These are phyloP conservation scores for Diphyllodes magnificus DNA, from an alignment of 2,113 vertebrate genomes.

Conservation along the genomic window DNA sequence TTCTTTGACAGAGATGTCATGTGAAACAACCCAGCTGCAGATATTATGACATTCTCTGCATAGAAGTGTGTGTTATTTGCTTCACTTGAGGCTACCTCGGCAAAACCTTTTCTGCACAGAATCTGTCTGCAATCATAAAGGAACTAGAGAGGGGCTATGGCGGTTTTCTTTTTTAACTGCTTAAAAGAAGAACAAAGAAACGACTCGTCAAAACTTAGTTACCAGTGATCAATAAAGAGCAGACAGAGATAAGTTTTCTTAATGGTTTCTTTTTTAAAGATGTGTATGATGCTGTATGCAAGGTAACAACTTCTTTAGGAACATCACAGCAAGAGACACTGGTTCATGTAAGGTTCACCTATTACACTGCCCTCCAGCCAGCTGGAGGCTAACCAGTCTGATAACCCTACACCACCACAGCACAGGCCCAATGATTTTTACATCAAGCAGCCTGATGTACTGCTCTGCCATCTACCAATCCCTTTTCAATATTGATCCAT, in stretches of 20 bases:
- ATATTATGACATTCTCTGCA: not conserved
- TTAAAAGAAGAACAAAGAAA: conserved; percentile 77
- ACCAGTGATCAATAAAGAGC: conserved; percentile 81
- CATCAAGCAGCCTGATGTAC: conserved; percentile 99
- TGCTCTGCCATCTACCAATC: conserved; percentile 94
- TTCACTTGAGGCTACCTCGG: not conserved
- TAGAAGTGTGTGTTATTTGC: not conserved
- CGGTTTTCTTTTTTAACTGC: not conserved
- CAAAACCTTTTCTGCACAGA: not conserved
- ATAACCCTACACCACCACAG: conserved; percentile 86
- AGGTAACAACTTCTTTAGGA: conserved; percentile 69
- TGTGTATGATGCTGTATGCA: conserved; percentile 77
- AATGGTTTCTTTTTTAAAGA: conserved; percentile 73
- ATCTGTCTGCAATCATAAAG: not conserved
- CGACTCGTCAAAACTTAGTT: conserved; percentile 71
- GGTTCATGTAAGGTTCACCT: conserved; percentile 90
- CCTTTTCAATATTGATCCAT: conserved; percentile 94
- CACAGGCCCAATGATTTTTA: conserved; percentile 99
- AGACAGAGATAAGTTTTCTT: conserved; percentile 73
- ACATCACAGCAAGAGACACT: conserved; percentile 83
- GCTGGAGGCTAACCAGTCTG: conserved; percentile 97
- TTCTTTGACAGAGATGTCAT: not conserved
- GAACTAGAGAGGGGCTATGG: not conserved
- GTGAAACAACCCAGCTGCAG: not conserved
- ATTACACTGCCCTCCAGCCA: conserved; percentile 93